A percentile compares a stretch with the other conserved stretches of the same genome.
Conservation (phyloP, 2,113 vertebrate species). For the Poeciliopsis occidentalis region DNA sequence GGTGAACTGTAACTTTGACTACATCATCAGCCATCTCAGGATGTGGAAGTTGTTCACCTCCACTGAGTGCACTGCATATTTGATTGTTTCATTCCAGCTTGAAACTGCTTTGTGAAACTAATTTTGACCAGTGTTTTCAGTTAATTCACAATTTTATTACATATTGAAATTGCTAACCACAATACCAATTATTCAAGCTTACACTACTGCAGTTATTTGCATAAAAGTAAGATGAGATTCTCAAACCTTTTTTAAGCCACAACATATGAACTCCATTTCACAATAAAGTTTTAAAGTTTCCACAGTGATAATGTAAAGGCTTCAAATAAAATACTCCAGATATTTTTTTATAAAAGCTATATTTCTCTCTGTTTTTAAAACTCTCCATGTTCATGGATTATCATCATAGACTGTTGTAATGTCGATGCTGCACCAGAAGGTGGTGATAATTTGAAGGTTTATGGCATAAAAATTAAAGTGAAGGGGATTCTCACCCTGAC, state of each 20-base stretch:
- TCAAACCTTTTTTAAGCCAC: too few species aligned
- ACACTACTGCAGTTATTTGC: neutral
- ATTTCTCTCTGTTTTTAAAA: too few species aligned
- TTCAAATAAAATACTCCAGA: too few species aligned
- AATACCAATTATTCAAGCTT: neutral
- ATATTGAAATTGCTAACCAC: too few species aligned
- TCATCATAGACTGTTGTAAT: neutral
- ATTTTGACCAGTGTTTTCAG: neutral
- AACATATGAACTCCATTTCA: too few species aligned
- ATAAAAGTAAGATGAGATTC: neutral
- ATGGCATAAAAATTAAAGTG: neutral
- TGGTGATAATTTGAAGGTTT: neutral
- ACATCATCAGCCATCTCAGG: constrained; percentile 40
- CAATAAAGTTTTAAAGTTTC: too few species aligned
- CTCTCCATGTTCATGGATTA: too few species aligned
- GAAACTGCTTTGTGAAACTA: neutral
- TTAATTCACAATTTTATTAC: neutral
- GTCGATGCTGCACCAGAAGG: neutral
- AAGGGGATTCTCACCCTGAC: too few species aligned
- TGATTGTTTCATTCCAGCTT: neutral
- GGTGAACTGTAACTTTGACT: constrained; percentile 60
- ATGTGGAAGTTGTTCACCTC: constrained; percentile 33
- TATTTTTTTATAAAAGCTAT: too few species aligned
- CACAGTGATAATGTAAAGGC: too few species aligned
- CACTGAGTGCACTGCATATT: constrained; percentile 30